These are phyloP conservation scores for Axis porcinus DNA, from an alignment of 2,113 vertebrate genomes.

Conservation along the genomic window DNA sequence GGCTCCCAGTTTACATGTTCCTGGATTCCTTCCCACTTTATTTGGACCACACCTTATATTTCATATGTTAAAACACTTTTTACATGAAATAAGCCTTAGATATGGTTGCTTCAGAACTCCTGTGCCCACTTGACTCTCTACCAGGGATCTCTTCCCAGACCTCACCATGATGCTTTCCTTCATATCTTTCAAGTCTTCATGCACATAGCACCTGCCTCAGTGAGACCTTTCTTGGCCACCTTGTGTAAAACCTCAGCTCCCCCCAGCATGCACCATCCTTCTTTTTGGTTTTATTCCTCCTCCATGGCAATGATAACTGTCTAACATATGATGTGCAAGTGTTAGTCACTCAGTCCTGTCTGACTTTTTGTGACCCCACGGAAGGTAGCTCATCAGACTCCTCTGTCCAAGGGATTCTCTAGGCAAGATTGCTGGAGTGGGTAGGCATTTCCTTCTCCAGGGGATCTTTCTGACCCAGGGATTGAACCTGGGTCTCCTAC, in stretches of 20 bases:
- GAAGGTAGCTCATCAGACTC: background rate
- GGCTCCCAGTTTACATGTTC: background rate
- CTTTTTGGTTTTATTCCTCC: background rate
- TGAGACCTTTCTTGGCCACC: background rate
- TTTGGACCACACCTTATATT: background rate
- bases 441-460: background rate
- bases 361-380: background rate
- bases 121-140: background rate
- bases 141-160: background rate
- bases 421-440: background rate
- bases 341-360: background rate
- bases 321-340: background rate
- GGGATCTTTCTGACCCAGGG: background rate
- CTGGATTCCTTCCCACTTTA: background rate
- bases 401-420: background rate
- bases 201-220: background rate
- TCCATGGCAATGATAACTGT: background rate
- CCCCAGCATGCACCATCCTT: rapidly evolving
- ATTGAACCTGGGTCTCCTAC: background rate
- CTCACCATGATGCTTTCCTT: background rate
- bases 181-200: rapidly evolving
- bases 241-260: background rate
- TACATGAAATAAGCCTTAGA: background rate
- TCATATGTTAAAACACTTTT: background rate
- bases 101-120: background rate